Conservation (phyloP, 2,888 invertebrate species). For the Diogma glabrata region DNA sequence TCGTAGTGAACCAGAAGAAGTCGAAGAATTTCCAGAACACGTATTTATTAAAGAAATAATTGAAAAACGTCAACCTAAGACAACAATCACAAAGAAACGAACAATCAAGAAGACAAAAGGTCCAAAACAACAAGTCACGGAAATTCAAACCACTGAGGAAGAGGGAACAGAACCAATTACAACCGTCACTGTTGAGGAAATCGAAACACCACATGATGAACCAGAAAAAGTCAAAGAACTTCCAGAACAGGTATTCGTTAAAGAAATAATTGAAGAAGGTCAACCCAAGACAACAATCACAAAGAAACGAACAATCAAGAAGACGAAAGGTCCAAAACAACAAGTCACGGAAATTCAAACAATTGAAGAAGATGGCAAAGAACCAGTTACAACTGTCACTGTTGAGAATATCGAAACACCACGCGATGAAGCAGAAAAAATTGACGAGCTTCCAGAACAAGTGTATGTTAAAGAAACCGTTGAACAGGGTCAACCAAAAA, state of each 20-base stretch:
- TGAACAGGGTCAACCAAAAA: conserved; percentile 23
- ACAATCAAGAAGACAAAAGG: conserved; percentile 35
- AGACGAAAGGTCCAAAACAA: conserved; percentile 24
- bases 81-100: conserved; percentile 33
- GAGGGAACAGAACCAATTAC: conserved; percentile 34
- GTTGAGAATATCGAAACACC: conserved; percentile 24
- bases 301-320: conserved; percentile 18
- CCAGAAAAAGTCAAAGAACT: conserved; percentile 25
- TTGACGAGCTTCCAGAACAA: conserved; percentile 21
- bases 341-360: conserved; percentile 32
- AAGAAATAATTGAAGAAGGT: conserved; percentile 23
- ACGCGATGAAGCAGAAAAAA: conserved; percentile 21
- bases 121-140: conserved; percentile 35
- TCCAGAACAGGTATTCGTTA: conserved; percentile 29
- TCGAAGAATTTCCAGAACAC: conserved; percentile 30
- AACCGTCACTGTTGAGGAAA: conserved; percentile 25
- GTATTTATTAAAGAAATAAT: conserved; percentile 27
- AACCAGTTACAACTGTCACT: conserved; percentile 29
- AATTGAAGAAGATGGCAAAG: conserved; percentile 31
- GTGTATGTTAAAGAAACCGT: conserved; percentile 24
- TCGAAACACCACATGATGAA: conserved; percentile 15
- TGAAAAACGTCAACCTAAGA: conserved; percentile 25
- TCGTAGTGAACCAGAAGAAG: conserved; percentile 17
- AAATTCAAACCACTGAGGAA: conserved; percentile 37
- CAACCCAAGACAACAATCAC: conserved; percentile 14